Evolutionary conservation across 2,888 invertebrate genomes (phyloP).

Genomic region (Cheilosia variabilis): DNA sequence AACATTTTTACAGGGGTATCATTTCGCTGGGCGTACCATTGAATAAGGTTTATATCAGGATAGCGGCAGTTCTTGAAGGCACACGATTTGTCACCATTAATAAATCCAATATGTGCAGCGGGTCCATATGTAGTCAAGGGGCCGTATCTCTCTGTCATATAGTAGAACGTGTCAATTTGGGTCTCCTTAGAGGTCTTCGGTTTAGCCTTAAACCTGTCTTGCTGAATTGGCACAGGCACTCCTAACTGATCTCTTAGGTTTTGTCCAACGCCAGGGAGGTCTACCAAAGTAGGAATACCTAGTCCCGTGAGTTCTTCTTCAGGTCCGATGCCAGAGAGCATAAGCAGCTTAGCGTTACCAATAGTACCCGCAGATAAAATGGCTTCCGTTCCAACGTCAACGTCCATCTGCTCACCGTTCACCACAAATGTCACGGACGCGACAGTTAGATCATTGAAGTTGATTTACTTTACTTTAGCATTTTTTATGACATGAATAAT

Average conservation of each 20-base stretch:
- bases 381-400: conserved; percentile 80
- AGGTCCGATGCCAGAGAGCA: conserved; percentile 82
- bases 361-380: conserved; percentile 81
- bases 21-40: conserved; percentile 81
- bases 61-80: conserved; percentile 83
- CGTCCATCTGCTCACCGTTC: conserved; percentile 80
- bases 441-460: conserved; percentile 84
- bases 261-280: conserved; percentile 85
- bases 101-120: conserved; percentile 84
- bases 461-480: conserved; percentile 85
- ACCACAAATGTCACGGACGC: conserved; percentile 84
- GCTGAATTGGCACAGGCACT: conserved; percentile 81
- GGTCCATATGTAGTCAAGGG: conserved; percentile 83
- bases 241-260: conserved; percentile 92
- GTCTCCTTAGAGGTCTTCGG: conserved; percentile 78
- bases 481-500: conserved; percentile 86
- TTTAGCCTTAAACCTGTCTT: conserved; percentile 80
- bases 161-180: conserved; percentile 81
- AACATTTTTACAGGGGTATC: conserved; percentile 51
- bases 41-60: conserved; percentile 86
- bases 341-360: conserved; percentile 80
- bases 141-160: conserved; percentile 84
- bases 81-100: conserved; percentile 84
- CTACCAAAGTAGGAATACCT: conserved; percentile 76
- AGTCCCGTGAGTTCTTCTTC: conserved; percentile 76